phyloP scores from a whole-genome alignment of 2,113 vertebrate genomes.

The Ramphastos sulfuratus region DNA sequence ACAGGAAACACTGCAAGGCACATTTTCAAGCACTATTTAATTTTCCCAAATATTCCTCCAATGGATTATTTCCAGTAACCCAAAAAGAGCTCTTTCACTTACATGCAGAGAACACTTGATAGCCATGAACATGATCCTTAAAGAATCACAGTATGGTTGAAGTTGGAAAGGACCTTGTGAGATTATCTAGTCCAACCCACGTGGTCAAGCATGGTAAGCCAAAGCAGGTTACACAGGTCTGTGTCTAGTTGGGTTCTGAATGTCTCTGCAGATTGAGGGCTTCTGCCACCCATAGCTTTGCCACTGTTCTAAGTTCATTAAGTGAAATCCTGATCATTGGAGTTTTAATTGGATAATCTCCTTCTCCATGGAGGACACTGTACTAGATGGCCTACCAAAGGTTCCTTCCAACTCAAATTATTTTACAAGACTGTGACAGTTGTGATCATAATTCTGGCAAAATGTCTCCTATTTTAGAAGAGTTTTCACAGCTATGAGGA shows the following conservation, averaged over 20 bases:
- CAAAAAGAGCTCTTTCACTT: neutral
- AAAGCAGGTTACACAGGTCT: neutral
- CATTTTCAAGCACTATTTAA: neutral
- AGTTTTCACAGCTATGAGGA: neutral
- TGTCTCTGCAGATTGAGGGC: neutral
- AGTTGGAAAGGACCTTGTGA: neutral
- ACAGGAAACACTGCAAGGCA: neutral
- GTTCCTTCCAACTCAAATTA: neutral
- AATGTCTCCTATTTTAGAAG: neutral
- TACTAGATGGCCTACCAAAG: neutral
- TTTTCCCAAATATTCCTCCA: neutral
- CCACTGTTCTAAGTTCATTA: neutral
- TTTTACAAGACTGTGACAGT: neutral
- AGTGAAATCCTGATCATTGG: neutral
- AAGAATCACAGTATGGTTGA: neutral
- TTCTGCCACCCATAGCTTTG: neutral
- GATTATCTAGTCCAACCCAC: accelerated
- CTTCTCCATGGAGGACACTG: neutral
- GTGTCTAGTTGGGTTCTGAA: neutral
- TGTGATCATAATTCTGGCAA: neutral
- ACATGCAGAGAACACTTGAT: neutral
- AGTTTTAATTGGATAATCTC: neutral
- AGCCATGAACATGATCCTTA: neutral
- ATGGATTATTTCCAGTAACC: neutral
- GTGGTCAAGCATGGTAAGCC: neutral